These are phyloP conservation scores for Sebastes hubbsi DNA, from an alignment of 2,797 vertebrate species.

Conservation along the genomic window DNA sequence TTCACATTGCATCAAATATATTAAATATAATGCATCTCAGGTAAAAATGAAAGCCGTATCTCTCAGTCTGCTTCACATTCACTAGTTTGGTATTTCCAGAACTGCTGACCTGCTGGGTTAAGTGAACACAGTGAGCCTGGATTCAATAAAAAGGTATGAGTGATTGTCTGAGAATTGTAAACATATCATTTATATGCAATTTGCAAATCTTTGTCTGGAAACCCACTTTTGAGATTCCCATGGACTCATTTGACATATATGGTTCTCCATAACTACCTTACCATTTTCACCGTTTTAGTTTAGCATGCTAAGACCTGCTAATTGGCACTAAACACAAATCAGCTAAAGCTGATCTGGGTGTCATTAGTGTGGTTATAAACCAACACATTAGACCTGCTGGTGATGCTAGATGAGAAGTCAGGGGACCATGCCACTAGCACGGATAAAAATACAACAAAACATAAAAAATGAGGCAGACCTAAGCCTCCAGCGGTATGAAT, in stretches of 20 bases:
- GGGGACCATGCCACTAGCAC: not conserved
- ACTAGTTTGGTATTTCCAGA: constrained; percentile 65
- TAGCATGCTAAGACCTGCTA: not conserved
- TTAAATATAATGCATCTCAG: not conserved
- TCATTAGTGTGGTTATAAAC: not conserved
- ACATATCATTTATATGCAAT: constrained; percentile 12
- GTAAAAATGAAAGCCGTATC: not conserved
- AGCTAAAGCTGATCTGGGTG: not conserved
- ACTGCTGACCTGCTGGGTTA: constrained; percentile 19
- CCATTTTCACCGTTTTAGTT: not conserved
- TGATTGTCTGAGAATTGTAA: constrained; percentile 49
- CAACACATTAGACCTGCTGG: not conserved
- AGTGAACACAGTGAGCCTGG: constrained; percentile 33
- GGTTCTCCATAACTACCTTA: not conserved
- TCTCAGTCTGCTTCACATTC: constrained; percentile 69
- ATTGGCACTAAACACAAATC: not conserved
- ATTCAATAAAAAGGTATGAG: constrained; percentile 52
- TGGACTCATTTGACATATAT: not conserved
- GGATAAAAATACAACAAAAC: not conserved
- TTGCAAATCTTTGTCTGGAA: not conserved
- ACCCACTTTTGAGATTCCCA: not conserved
- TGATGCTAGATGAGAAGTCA: not conserved
- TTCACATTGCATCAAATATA: constrained; percentile 42
- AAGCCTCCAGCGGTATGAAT: not conserved
- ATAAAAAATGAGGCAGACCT: not conserved